Evolutionary conservation across 1,140 invertebrate genomes (phyloP).

Genomic region (Zaprionus lachaisei): DNA sequence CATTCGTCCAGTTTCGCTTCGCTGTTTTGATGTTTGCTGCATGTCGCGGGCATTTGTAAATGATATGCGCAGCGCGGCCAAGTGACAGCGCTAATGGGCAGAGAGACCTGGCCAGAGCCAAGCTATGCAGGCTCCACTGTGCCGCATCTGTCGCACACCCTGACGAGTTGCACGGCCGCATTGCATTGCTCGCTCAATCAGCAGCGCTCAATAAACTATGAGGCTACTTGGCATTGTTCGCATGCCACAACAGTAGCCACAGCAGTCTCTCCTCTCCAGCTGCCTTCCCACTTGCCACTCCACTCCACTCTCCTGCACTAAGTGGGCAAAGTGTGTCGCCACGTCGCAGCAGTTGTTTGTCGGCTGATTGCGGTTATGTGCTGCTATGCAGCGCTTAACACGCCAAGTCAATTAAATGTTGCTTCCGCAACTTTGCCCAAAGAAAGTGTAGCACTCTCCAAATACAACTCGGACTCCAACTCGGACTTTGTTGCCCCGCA

Average conservation of each 20-base stretch:
- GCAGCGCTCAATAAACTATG: slow-evolving; percentile 73
- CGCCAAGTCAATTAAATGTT: slow-evolving; percentile 83
- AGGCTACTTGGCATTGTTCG: slow-evolving; percentile 71
- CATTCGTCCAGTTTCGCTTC: slow-evolving; percentile 9
- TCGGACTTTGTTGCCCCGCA: slow-evolving; percentile 2
- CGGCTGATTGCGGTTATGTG: slow-evolving; percentile 74
- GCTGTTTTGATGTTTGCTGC: slow-evolving; percentile 44
- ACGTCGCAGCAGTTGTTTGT: slow-evolving; percentile 70
- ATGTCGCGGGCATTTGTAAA: slow-evolving; percentile 59
- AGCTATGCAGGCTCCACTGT: not conserved
- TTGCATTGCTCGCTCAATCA: slow-evolving; percentile 64
- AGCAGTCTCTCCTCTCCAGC: not conserved
- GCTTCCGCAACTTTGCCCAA: slow-evolving; percentile 71
- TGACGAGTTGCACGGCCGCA: slow-evolving; percentile 26
- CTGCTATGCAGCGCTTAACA: slow-evolving; percentile 77
- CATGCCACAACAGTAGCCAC: slow-evolving; percentile 35
- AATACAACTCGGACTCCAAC: not conserved
- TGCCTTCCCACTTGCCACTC: not conserved
- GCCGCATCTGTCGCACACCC: slow-evolving; percentile 11
- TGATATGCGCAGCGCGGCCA: slow-evolving; percentile 57
- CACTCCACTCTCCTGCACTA: slow-evolving; percentile 24
- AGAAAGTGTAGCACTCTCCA: slow-evolving; percentile 59
- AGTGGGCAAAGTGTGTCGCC: slow-evolving; percentile 57
- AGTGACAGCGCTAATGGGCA: slow-evolving; percentile 62
- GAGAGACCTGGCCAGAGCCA: not conserved